Conservation (phyloP, 2,888 invertebrate genomes). For the Bombylius discolor region DNA sequence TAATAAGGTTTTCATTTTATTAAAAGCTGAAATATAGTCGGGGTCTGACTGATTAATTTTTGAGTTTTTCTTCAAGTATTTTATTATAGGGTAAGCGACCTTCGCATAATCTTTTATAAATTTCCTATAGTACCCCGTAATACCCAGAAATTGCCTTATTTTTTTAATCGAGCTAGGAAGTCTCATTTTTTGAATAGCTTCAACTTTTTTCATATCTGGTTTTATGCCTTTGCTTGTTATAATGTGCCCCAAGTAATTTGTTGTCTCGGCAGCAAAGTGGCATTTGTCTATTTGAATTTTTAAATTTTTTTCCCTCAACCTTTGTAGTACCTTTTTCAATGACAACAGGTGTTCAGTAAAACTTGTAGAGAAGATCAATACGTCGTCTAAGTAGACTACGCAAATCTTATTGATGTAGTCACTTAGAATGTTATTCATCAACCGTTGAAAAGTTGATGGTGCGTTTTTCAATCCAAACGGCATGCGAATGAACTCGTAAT, state of each 20-base stretch:
- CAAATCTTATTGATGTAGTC: slow-evolving; percentile 9
- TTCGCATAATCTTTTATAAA: slow-evolving; percentile 6
- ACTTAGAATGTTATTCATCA: slow-evolving; percentile 21
- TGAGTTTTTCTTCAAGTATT: too few relatives aligned
- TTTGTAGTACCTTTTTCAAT: slow-evolving; percentile 1
- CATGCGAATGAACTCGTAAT: slow-evolving; percentile 24
- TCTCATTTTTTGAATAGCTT: background rate
- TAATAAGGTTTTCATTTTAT: too few relatives aligned
- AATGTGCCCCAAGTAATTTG: background rate
- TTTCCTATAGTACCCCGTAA: slow-evolving; percentile 5
- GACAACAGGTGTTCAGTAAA: slow-evolving; percentile 4
- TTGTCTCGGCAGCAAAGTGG: slow-evolving; percentile 2
- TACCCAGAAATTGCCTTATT: slow-evolving; percentile 2
- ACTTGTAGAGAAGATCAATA: slow-evolving; percentile 15
- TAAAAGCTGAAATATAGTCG: too few relatives aligned
- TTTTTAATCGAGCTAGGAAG: background rate
- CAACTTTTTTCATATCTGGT: background rate
- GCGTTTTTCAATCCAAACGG: slow-evolving; percentile 23
- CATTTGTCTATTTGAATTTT: slow-evolving; percentile 7
- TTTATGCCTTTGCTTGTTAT: background rate
- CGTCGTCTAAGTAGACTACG: slow-evolving; percentile 22
- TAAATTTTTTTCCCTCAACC: slow-evolving; percentile 1
- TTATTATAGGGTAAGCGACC: slow-evolving; percentile 6
- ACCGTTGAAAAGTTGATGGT: slow-evolving; percentile 25
- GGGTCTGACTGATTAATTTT: too few relatives aligned